Percentiles rank a stretch among this genome's conserved stretches.
Evolutionary conservation across 2,797 vertebrate genomes (phyloP).

Genomic region (Lophotriccus pileatus): DNA sequence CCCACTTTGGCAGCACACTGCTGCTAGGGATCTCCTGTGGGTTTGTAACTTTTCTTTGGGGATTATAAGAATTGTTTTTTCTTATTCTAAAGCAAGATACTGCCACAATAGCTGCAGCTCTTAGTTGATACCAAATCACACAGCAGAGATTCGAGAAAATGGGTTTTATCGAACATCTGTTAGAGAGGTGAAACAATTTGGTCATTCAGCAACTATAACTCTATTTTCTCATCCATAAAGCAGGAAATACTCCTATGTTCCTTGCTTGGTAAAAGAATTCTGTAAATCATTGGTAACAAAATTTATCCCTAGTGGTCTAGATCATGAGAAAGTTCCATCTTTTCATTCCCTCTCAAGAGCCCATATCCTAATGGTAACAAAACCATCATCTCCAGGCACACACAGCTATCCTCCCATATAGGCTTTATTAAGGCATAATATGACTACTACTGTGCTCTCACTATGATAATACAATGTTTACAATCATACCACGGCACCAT

Average conservation of each 20-base stretch:
- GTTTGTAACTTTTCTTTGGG: background rate
- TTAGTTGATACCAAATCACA: background rate
- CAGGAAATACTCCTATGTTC: background rate
- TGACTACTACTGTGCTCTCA: background rate
- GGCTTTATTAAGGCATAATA: background rate
- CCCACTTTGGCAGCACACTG: background rate
- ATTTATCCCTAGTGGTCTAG: background rate
- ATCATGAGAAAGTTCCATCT: background rate
- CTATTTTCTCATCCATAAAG: background rate
- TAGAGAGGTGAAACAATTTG: background rate
- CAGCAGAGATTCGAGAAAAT: background rate
- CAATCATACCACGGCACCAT: background rate
- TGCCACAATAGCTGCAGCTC: background rate
- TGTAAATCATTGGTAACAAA: background rate
- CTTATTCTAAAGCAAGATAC: background rate
- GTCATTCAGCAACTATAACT: background rate
- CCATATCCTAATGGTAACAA: background rate
- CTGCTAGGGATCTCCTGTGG: background rate
- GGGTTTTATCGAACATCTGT: background rate
- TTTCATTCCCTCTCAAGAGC: background rate
- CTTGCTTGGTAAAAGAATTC: background rate
- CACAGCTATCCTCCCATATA: background rate
- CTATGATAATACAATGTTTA: background rate
- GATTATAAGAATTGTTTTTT: background rate
- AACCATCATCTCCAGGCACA: background rate